phyloP scores from a whole-genome alignment of 1,140 invertebrate species.

The Triops longicaudatus region DNA sequence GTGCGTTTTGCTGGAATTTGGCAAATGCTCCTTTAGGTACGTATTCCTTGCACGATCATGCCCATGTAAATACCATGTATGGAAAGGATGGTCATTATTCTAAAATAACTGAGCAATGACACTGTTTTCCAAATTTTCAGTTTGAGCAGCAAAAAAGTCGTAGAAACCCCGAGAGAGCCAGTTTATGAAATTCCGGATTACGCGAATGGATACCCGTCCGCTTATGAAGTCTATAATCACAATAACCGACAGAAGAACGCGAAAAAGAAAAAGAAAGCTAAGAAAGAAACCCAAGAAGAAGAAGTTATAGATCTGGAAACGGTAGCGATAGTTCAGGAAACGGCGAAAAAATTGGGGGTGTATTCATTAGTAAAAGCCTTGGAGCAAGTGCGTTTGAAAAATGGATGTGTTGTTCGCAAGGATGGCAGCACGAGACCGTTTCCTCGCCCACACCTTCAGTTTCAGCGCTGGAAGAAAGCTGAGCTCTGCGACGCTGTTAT shows the following conservation, averaged over 20 bases:
- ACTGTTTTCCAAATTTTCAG: background rate
- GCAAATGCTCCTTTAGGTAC: slow-evolving; percentile 35
- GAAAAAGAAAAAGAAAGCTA: slow-evolving; percentile 35
- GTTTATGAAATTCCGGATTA: background rate
- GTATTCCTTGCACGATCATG: background rate
- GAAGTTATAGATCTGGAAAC: slow-evolving; percentile 38
- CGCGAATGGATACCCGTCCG: slow-evolving; percentile 38
- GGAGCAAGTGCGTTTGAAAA: slow-evolving; percentile 23
- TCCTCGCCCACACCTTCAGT: slow-evolving; percentile 17
- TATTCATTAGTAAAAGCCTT: slow-evolving; percentile 38
- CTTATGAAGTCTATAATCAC: slow-evolving; percentile 46
- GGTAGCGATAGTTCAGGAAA: slow-evolving; percentile 49
- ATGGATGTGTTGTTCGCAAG: slow-evolving; percentile 27
- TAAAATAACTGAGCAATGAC: no score
- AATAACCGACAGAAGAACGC: slow-evolving; percentile 31
- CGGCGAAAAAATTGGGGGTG: slow-evolving; percentile 43
- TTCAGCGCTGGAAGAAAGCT: slow-evolving; percentile 39
- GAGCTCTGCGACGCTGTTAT: slow-evolving; percentile 55
- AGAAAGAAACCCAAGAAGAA: slow-evolving; percentile 35
- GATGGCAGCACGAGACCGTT: background rate
- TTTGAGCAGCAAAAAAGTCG: background rate
- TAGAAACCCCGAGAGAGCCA: background rate
- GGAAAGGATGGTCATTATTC: no score
- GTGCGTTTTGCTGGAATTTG: slow-evolving; percentile 50
- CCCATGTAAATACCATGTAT: background rate